Conservation (phyloP, 1,140 invertebrate genomes). For the Steinernema feltiae region DNA sequence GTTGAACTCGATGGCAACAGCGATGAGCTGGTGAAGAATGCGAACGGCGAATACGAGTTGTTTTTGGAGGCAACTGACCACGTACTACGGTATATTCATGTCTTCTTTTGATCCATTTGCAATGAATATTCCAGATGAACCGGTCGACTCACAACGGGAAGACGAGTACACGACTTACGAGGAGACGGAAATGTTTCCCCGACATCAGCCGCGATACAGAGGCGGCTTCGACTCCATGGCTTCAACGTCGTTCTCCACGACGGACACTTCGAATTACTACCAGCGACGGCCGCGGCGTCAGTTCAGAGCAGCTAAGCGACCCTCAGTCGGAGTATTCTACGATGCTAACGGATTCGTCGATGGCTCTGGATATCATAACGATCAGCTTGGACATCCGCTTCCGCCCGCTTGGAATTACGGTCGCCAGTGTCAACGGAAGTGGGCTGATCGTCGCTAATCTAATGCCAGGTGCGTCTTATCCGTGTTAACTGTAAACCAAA, state of each 20-base stretch:
- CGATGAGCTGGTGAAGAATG: conserved; percentile 2
- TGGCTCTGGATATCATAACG: neutral
- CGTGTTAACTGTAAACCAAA: neutral
- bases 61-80: neutral
- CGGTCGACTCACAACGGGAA: neutral
- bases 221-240: neutral
- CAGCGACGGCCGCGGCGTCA: neutral
- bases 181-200: neutral
- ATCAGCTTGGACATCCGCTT: neutral
- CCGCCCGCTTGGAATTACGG: neutral
- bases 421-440: conserved; percentile 7
- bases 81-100: neutral
- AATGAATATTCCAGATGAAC: neutral
- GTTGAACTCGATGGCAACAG: conserved; percentile 1
- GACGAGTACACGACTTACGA: conserved; percentile 6
- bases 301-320: neutral
- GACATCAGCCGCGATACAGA: neutral
- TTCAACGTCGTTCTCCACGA: neutral
- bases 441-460: conserved; percentile 1
- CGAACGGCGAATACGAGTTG: neutral
- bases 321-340: conserved; percentile 14
- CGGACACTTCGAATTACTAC: neutral
- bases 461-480: neutral
- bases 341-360: neutral
- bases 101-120: neutral